Percentiles rank a stretch among this genome's conserved stretches.
These are phyloP conservation scores for Drosophila leontia DNA, from an alignment of 1,140 invertebrate genomes.

Conservation along the genomic window DNA sequence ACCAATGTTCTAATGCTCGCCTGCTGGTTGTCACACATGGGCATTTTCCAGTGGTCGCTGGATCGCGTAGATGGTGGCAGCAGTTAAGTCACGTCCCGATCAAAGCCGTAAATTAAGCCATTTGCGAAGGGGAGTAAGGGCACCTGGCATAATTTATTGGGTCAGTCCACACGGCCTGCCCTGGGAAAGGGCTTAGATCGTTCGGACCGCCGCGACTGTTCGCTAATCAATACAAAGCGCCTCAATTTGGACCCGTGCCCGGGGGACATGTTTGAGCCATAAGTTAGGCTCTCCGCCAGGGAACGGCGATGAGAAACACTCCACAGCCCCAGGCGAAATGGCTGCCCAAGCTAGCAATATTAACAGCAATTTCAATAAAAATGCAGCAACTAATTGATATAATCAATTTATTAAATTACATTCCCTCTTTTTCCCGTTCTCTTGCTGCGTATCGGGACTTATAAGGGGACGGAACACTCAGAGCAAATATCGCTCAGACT, in stretches of 20 bases:
- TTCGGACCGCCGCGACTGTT: constrained; percentile 2
- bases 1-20: constrained; percentile 62
- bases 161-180: background rate
- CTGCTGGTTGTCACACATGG: constrained; percentile 19
- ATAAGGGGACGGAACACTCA: background rate
- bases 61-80: constrained; percentile 23
- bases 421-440: constrained; percentile 31
- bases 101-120: constrained; percentile 66
- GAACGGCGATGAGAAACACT: constrained; percentile 31
- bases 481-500: background rate
- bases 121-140: constrained; percentile 18
- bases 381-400: constrained; percentile 69
- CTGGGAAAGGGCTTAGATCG: constrained; percentile 18
- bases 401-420: constrained; percentile 80
- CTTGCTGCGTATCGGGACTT: background rate
- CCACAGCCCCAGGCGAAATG: constrained; percentile 31
- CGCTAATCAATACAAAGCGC: constrained; percentile 40
- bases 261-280: constrained; percentile 24
- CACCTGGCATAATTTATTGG: constrained; percentile 7
- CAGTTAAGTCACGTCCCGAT: constrained; percentile 64
- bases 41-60: constrained; percentile 39
- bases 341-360: constrained; percentile 46
- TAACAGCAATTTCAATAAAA: constrained; percentile 70
- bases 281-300: constrained; percentile 13
- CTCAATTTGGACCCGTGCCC: constrained; percentile 14